Evolutionary conservation across 2,797 vertebrate genomes (phyloP).

Genomic region (Molossus alvarezi): DNA sequence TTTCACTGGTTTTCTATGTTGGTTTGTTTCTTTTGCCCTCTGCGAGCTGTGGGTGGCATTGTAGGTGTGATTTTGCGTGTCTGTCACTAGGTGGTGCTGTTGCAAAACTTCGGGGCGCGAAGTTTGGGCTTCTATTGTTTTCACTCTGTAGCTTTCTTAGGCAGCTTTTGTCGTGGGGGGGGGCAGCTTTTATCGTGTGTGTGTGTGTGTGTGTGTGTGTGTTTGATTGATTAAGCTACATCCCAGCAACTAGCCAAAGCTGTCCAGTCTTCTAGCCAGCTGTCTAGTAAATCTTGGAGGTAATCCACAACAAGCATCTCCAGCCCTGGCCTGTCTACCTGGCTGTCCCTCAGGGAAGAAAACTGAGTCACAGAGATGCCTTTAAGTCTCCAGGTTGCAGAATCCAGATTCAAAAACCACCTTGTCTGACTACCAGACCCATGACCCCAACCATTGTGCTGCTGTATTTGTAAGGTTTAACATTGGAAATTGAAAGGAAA

Average conservation of each 20-base stretch:
- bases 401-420: not conserved
- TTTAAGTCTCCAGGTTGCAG: not conserved
- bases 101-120: not conserved
- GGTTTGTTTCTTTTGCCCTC: not conserved
- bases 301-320: not conserved
- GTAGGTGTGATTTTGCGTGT: not conserved
- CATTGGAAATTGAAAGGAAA: not conserved
- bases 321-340: not conserved
- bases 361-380: not conserved
- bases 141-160: not conserved
- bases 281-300: not conserved
- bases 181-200: not conserved
- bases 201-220: too few species aligned
- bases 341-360: not conserved
- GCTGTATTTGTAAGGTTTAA: not conserved
- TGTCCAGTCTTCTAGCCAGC: not conserved
- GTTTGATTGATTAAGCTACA: not conserved
- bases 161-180: not conserved
- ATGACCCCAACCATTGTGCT: not conserved
- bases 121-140: not conserved
- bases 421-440: not conserved
- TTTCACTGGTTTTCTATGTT: not conserved
- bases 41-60: fast-evolving
- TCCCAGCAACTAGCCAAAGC: not conserved
- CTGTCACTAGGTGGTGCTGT: conserved; percentile 65